phyloP scores from a whole-genome alignment of 1,140 invertebrate species.

The Drosophila burlai region DNA sequence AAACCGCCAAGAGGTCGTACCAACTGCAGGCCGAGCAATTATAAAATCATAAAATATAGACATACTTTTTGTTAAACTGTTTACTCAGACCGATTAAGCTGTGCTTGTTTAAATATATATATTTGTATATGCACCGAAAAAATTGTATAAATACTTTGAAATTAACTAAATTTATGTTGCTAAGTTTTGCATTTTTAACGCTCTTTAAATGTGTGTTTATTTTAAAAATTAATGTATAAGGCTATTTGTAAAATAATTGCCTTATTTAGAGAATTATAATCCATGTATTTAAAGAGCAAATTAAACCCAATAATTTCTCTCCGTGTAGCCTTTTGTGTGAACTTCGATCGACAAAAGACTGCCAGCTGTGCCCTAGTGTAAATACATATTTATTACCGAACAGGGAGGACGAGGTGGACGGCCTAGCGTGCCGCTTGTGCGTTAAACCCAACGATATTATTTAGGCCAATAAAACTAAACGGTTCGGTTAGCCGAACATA shows the following conservation, averaged over 20 bases:
- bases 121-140: neutral
- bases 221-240: neutral
- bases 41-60: conserved; percentile 61
- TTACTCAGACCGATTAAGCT: conserved; percentile 53
- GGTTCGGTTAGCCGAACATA: conserved; percentile 57
- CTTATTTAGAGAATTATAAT: neutral
- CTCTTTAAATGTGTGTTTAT: neutral
- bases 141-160: neutral
- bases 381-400: conserved; percentile 14
- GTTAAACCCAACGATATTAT: conserved; percentile 67
- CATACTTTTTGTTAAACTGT: conserved; percentile 64
- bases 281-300: rapidly evolving
- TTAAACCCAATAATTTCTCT: neutral
- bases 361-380: conserved; percentile 57
- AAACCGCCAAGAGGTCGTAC: conserved; percentile 66
- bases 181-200: neutral
- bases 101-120: conserved; percentile 21
- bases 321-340: conserved; percentile 18
- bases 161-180: neutral
- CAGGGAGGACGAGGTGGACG: conserved; percentile 11
- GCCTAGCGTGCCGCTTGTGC: conserved; percentile 53
- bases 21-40: conserved; percentile 62
- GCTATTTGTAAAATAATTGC: neutral
- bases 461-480: conserved; percentile 72
- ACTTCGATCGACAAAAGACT: conserved; percentile 51